These are phyloP conservation scores for Hippocampus kuda DNA, from an alignment of 2,797 vertebrate genomes.

Conservation along the genomic window DNA sequence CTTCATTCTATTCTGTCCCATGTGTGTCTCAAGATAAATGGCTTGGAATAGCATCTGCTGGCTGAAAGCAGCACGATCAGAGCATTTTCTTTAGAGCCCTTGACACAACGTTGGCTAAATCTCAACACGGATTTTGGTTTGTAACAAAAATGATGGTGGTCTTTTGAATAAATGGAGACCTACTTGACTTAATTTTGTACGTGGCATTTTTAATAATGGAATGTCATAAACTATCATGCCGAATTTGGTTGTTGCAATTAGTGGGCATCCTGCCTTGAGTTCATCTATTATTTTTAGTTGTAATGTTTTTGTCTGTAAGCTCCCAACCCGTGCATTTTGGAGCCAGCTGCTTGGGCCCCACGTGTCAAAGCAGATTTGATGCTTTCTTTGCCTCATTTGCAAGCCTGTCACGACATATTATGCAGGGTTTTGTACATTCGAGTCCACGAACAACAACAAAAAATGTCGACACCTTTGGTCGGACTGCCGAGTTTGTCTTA, in stretches of 20 bases:
- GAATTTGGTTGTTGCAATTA: neutral
- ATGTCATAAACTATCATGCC: too few relatives aligned
- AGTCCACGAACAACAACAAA: neutral
- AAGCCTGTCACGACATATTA: neutral
- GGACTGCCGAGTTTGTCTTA: neutral
- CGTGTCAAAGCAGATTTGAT: neutral
- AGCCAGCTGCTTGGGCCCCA: neutral
- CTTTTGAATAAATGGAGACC: too few relatives aligned
- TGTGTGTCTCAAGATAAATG: slow-evolving; percentile 6
- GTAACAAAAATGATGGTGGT: too few relatives aligned
- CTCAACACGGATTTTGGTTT: neutral
- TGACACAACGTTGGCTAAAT: neutral
- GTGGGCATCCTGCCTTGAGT: too few relatives aligned
- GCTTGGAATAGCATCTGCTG: slow-evolving; percentile 9
- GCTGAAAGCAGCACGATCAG: slow-evolving; percentile 3
- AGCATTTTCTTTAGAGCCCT: neutral
- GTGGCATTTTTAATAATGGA: too few relatives aligned
- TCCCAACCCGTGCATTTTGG: neutral
- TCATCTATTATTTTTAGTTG: too few relatives aligned
- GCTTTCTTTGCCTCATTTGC: neutral
- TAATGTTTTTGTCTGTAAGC: too few relatives aligned
- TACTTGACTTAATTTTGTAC: too few relatives aligned
- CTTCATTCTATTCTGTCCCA: slow-evolving; percentile 17
- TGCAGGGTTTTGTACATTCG: neutral
- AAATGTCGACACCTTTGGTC: neutral